These are phyloP conservation scores for Scolopax mira DNA, from an alignment of 2,113 vertebrate genomes.

Conservation along the genomic window DNA sequence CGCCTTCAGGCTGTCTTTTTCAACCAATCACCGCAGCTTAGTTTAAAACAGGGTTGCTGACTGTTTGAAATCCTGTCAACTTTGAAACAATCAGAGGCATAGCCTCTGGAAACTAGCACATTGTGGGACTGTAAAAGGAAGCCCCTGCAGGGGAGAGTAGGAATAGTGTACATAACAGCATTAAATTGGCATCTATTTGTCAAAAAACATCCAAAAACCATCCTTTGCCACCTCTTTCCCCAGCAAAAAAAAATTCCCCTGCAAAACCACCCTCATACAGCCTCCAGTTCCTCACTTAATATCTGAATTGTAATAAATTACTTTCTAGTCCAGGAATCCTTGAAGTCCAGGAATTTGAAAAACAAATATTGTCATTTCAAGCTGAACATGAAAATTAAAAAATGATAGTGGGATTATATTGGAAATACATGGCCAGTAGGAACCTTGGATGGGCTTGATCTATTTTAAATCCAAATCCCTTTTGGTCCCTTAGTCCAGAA, in stretches of 20 bases:
- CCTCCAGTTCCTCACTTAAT: background rate
- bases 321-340: background rate
- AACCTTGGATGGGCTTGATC: background rate
- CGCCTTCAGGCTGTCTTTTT: conserved; percentile 33
- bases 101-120: conserved; percentile 42
- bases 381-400: background rate
- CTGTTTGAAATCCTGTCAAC: conserved; percentile 52
- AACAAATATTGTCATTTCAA: background rate
- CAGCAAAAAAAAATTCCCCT: background rate
- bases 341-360: background rate
- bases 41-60: conserved; percentile 45
- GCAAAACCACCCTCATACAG: background rate
- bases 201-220: conserved; percentile 58
- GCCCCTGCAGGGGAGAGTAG: conserved; percentile 21
- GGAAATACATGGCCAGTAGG: background rate
- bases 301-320: background rate
- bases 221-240: background rate
- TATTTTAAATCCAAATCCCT: conserved; percentile 8
- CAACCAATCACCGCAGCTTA: conserved; percentile 3
- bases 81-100: conserved; percentile 45
- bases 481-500: conserved; percentile 26
- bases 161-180: background rate
- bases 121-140: conserved; percentile 52
- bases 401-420: background rate
- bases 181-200: conserved; percentile 49